phyloP scores from a whole-genome alignment of 2,888 invertebrate species.

The Morpho helenor region DNA sequence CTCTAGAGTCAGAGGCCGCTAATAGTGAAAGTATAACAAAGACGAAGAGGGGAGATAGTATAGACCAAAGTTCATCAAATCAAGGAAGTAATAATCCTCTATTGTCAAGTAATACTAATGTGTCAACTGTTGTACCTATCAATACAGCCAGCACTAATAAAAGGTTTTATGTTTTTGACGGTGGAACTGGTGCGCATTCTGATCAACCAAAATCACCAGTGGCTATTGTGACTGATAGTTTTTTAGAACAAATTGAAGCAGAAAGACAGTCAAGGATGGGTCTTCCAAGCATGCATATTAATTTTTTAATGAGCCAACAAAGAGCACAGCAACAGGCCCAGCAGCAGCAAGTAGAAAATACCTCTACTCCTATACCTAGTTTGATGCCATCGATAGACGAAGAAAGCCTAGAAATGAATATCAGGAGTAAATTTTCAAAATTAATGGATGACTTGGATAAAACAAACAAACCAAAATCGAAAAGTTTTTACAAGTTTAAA shows the following conservation, averaged over 20 bases:
- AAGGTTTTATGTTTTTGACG: constrained; percentile 70
- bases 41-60: constrained; percentile 60
- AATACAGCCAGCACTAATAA: constrained; percentile 63
- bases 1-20: constrained; percentile 66
- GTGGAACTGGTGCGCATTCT: constrained; percentile 54
- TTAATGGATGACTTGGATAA: constrained; percentile 78
- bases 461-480: constrained; percentile 74
- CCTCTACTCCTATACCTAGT: constrained; percentile 55
- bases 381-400: constrained; percentile 78
- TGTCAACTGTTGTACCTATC: constrained; percentile 67
- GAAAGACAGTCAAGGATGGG: constrained; percentile 70
- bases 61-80: constrained; percentile 72
- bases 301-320: constrained; percentile 64
- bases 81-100: constrained; percentile 75
- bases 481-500: constrained; percentile 87
- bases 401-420: constrained; percentile 73
- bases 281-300: constrained; percentile 72
- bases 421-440: constrained; percentile 77
- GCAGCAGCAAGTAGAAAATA: constrained; percentile 51
- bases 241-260: constrained; percentile 70
- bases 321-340: constrained; percentile 55
- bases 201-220: constrained; percentile 70
- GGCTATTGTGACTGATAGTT: constrained; percentile 69
- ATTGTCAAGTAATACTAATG: constrained; percentile 66
- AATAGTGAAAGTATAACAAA: constrained; percentile 59